Evolutionary conservation across 2,797 vertebrate species (phyloP).

Genomic region (Myotis myotis): DNA sequence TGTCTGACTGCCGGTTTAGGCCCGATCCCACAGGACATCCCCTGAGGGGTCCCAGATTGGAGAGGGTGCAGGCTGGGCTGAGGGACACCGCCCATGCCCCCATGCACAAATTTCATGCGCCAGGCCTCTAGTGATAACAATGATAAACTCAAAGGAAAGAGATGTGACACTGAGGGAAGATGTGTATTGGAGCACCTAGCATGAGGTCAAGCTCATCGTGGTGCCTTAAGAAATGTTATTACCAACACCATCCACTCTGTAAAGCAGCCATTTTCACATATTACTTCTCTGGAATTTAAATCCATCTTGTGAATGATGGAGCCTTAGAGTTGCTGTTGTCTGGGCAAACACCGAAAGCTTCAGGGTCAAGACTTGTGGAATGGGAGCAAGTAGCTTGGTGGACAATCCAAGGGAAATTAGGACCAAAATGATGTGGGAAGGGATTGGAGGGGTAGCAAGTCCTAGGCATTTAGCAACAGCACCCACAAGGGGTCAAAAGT

Average conservation of each 20-base stretch:
- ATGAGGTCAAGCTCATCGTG: background rate
- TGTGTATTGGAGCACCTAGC: background rate
- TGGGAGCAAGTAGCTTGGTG: background rate
- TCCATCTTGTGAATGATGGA: background rate
- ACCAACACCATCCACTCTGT: background rate
- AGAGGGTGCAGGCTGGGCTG: too few species aligned
- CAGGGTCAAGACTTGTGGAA: background rate
- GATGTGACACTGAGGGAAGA: background rate
- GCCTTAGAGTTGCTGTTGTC: background rate
- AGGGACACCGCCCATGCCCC: too few species aligned
- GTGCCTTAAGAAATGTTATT: background rate
- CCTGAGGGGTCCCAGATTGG: too few species aligned
- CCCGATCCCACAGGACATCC: too few species aligned
- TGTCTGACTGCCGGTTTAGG: too few species aligned
- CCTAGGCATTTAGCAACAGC: rapidly evolving
- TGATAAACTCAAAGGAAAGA: background rate
- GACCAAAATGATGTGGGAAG: background rate
- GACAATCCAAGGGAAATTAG: background rate
- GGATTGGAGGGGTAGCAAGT: rapidly evolving
- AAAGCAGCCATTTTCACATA: background rate
- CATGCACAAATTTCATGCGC: too few species aligned
- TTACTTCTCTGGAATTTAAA: background rate
- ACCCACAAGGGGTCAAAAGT: background rate
- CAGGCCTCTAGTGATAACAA: too few species aligned
- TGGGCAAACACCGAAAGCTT: background rate